Evolutionary conservation across 2,888 invertebrate species (phyloP).

Genomic region (Lysandra coridon): DNA sequence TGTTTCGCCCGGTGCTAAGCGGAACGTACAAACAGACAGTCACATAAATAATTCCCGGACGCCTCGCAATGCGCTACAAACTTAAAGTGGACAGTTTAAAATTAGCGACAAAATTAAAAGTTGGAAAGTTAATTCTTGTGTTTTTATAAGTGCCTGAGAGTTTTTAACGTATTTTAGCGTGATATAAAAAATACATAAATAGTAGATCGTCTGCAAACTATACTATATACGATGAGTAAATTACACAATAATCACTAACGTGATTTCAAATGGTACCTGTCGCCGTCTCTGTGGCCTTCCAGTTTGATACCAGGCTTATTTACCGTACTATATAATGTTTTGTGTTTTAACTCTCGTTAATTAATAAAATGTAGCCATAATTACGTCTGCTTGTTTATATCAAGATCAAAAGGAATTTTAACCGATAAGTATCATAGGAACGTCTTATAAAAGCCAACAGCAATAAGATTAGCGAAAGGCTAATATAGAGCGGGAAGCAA

Average conservation of each 20-base stretch:
- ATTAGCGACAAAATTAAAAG: background rate
- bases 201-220: too few relatives aligned
- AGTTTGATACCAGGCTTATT: too few relatives aligned
- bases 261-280: too few relatives aligned
- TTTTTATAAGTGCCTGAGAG: background rate
- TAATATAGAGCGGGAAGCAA: slow-evolving; percentile 43
- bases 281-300: too few relatives aligned
- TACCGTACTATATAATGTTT: too few relatives aligned
- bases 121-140: background rate
- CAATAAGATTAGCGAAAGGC: slow-evolving; percentile 33
- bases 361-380: too few relatives aligned
- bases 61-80: slow-evolving; percentile 7
- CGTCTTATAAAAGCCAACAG: background rate
- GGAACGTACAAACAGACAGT: slow-evolving; percentile 26
- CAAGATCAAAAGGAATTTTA: background rate
- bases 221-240: too few relatives aligned
- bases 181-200: too few relatives aligned
- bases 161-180: background rate
- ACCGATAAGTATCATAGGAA: background rate
- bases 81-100: slow-evolving; percentile 24
- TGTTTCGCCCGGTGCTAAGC: slow-evolving; percentile 19
- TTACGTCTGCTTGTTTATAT: too few relatives aligned
- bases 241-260: too few relatives aligned
- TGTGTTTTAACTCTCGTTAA: too few relatives aligned
- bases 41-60: slow-evolving; percentile 35